Evolutionary conservation across 2,797 vertebrate genomes (phyloP).

Genomic region (Megaceryle alcyon): DNA sequence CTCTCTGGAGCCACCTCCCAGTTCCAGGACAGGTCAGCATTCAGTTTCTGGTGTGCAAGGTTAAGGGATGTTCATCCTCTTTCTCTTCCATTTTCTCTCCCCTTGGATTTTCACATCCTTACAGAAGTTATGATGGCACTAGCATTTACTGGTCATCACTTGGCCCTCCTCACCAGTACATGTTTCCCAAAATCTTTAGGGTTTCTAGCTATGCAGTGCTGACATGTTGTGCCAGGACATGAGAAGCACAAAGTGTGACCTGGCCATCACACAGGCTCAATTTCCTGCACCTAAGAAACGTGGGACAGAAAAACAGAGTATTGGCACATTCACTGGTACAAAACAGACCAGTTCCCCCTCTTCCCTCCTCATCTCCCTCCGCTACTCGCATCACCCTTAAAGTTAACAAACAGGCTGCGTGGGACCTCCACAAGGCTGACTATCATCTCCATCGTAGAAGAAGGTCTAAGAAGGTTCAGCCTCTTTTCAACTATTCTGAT

Average conservation of each 20-base stretch:
- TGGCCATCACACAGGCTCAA: accelerated
- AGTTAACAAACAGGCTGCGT: not conserved
- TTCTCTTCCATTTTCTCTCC: not conserved
- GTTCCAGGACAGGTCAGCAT: not conserved
- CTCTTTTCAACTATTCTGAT: not conserved
- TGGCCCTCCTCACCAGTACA: not conserved
- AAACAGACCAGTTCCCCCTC: not conserved
- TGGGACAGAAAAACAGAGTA: not conserved
- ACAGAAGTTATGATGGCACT: not conserved
- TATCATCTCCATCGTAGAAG: not conserved
- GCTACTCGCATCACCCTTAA: not conserved
- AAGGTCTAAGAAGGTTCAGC: not conserved
- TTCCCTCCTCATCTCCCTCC: not conserved
- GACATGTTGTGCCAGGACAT: not conserved
- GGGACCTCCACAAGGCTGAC: not conserved
- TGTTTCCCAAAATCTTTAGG: not conserved
- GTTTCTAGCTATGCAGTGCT: not conserved
- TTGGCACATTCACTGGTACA: not conserved
- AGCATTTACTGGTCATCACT: not conserved
- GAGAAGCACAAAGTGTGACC: not conserved
- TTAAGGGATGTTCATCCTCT: not conserved
- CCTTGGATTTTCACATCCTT: not conserved
- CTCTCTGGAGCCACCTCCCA: not conserved
- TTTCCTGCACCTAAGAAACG: not conserved
- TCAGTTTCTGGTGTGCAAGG: not conserved